Evolutionary conservation across 2,888 invertebrate species (phyloP).

Genomic region (Pseudolycoriella hygida): DNA sequence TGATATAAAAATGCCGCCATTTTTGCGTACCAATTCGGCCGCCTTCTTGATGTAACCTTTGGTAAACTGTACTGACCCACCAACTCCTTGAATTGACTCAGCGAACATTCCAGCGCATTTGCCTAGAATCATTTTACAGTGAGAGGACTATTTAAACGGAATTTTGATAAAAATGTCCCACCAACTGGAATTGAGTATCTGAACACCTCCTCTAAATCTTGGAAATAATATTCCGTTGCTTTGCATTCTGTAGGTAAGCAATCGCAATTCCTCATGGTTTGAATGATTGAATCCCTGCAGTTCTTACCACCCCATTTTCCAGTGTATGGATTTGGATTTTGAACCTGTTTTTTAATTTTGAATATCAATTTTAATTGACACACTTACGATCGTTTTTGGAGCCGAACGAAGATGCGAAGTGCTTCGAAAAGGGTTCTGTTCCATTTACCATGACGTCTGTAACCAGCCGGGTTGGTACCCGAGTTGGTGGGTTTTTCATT

Average conservation of each 20-base stretch:
- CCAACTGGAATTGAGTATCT: conserved; percentile 49
- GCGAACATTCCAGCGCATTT: conserved; percentile 79
- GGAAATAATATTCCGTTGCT: conserved; percentile 47
- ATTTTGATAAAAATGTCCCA: too few relatives aligned
- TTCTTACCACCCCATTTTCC: conserved; percentile 80
- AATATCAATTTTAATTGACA: conserved; percentile 2
- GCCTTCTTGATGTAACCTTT: conserved; percentile 70
- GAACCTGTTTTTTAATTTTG: conserved; percentile 39
- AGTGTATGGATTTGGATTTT: conserved; percentile 81
- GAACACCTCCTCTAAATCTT: conserved; percentile 53
- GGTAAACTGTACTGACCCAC: conserved; percentile 85
- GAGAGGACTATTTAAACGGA: too few relatives aligned
- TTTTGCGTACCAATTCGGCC: conserved; percentile 52
- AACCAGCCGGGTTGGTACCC: too few relatives aligned
- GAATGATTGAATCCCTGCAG: conserved; percentile 76
- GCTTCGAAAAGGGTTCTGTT: too few relatives aligned
- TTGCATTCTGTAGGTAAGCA: conserved; percentile 44
- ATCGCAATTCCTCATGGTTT: conserved; percentile 47
- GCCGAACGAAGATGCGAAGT: too few relatives aligned
- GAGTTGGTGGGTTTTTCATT: too few relatives aligned
- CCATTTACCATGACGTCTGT: too few relatives aligned
- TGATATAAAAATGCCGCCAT: conserved; percentile 76
- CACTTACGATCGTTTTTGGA: neutral
- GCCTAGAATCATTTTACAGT: conserved; percentile 25
- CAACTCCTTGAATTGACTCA: conserved; percentile 93